Base-by-base conservation (phyloP, 2,888 invertebrate species). In the Synergus itoensis region DNA sequence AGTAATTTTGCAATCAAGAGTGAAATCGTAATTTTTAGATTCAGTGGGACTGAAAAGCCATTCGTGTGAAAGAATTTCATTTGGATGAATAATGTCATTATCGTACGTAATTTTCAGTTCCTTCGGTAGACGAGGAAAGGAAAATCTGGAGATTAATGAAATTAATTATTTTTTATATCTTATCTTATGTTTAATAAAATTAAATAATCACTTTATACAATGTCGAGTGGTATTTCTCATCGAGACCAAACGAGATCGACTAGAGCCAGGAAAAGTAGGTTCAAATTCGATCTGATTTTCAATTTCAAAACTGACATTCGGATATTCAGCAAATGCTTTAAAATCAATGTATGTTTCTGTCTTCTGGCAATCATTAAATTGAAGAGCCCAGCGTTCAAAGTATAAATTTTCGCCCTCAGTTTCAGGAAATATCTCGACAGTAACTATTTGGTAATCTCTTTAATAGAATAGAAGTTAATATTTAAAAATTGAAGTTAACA, bases 321-420 rank as follows among this genome's bases (percentile, higher is more conserved):
- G 92, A 78, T 89, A 82, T 82, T 92, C 92, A 2, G 92, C 89
- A 78, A 89, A 91, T 62, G 92, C 93, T 77, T 90, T 91, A 48
- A 93, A 87, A 80, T 90, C 90, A 60, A 94, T 87, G 9, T 87
- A 87, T 36, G 88, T 82, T 57, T 87, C 89, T 69, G 90, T 88
- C 16, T 91, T 87, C 4, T 84, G 79, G 78, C 89, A 88, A 4
- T 92, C 92, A 81, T 93, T 93, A 67, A 93, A 87, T 78, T 91
- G 88, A 40, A 93, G 77, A 1, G 88, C 85, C 93, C 94, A 94
- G 63, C 91, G 88, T 87, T 94, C 93, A 1, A 89, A 80, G 81
- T 92, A 93, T 2, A 89, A 83, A 21, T 87, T 87, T 78, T 91
- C 86, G 16, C 86, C 80, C 2, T 82, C 80, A 1, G 77, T 63